A percentile compares a stretch with the other conserved stretches of the same genome.
These are phyloP conservation scores for Chloroclystis v-ata DNA, from an alignment of 2,888 invertebrate species.

Conservation along the genomic window DNA sequence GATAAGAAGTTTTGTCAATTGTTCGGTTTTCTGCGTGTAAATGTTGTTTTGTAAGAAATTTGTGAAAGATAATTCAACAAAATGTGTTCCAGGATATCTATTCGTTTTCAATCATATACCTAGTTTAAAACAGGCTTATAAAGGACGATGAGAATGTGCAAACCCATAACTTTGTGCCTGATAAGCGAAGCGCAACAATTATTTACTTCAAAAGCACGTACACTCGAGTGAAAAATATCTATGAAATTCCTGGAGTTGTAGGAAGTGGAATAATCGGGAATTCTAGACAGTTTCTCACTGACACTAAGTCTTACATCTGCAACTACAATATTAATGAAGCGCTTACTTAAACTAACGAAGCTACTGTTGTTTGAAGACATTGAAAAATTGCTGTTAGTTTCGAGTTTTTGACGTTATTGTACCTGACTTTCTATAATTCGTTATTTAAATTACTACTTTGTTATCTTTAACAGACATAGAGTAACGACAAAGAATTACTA, in stretches of 20 bases:
- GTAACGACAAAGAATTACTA: too few species aligned
- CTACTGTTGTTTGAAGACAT: conserved; percentile 29
- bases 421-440: conserved; percentile 12
- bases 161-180: too few species aligned
- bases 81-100: too few species aligned
- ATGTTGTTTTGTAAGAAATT: neutral
- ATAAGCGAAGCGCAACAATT: too few species aligned
- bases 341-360: conserved; percentile 34
- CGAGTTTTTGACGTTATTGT: conserved; percentile 42
- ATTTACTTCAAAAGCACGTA: neutral
- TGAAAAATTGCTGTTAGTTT: conserved; percentile 39
- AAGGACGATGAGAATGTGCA: too few species aligned
- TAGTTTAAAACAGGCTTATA: too few species aligned
- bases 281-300: conserved; percentile 29
- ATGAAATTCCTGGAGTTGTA: neutral
- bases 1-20: conserved; percentile 9
- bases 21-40: conserved; percentile 2
- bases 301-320: conserved; percentile 38
- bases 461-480: too few species aligned
- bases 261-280: conserved; percentile 12
- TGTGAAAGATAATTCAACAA: neutral
- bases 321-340: conserved; percentile 43
- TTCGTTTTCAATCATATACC: too few species aligned
- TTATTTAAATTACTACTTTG: too few species aligned
- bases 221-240: neutral